phyloP scores from a whole-genome alignment of 1,140 invertebrate genomes.

The Uloborus diversus region DNA sequence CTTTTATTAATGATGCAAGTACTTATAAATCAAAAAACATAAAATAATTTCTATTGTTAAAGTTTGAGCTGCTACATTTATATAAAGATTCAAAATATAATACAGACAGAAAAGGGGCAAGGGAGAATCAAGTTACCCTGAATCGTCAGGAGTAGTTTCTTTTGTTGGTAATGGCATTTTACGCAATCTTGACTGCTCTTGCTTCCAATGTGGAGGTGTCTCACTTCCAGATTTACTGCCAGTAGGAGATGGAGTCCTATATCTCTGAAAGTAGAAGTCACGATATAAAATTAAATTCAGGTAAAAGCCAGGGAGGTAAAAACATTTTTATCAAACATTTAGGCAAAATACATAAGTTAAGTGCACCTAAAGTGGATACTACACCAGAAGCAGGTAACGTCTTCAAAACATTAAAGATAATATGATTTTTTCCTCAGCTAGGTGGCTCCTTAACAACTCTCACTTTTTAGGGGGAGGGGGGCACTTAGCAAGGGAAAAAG shows the following conservation, averaged over 20 bases:
- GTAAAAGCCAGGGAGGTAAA: no score
- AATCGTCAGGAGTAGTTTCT: background rate
- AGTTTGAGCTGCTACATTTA: background rate
- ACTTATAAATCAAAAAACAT: background rate
- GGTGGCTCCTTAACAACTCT: no score
- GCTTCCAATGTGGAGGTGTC: slow-evolving; percentile 89
- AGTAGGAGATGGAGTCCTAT: slow-evolving; percentile 81
- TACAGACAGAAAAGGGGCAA: background rate
- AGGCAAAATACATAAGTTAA: no score
- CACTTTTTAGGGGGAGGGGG: no score
- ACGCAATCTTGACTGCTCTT: slow-evolving; percentile 83
- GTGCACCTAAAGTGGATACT: no score
- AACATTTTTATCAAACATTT: no score
- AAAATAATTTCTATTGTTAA: background rate
- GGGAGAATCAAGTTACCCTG: slow-evolving; percentile 8
- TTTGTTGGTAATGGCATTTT: slow-evolving; percentile 68
- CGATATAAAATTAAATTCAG: no score
- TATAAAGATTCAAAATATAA: background rate
- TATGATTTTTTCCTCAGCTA: no score
- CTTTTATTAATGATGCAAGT: background rate
- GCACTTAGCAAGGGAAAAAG: no score
- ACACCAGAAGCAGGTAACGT: no score
- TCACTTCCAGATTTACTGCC: slow-evolving; percentile 76
- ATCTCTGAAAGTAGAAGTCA: slow-evolving; percentile 73
- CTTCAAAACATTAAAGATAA: no score